Evolutionary conservation across 2,888 invertebrate species (phyloP), one percentile per base, ranked within the genome.

Genomic region (Schizotus pectinicornis): DNA sequence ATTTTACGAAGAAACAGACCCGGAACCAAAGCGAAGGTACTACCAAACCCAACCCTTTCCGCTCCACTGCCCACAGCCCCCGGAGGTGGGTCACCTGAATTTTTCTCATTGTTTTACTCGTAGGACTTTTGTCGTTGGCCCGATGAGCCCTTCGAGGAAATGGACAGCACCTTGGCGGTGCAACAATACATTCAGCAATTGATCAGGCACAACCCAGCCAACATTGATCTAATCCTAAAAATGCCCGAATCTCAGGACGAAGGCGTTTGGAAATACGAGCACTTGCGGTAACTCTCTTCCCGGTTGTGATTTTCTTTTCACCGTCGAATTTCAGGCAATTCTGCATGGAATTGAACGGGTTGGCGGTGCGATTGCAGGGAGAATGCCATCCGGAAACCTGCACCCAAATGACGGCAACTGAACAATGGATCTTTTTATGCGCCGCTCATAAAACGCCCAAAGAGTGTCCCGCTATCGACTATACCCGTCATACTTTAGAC

Each of bases 181-280:
- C 99, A 98, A 77, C 98, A 98, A 78, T 98, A 94, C 77, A 98
- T 99, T 75, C 99, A 99, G 80, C 98, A 99, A 82, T 89, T 95
- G 67, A 98, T 99, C 69, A 86, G 95, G 67, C 88, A 90, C 63
- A 95, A 98, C 80, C 94, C 95, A 22, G 88, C 92, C 7, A 94
- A 96, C 82, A 91, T 98, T 58, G 97, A 97, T 73, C 85, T 92
- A 56, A 98, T 99, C 74, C 82, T 99, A 46, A 94, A 91, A 72
- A 95, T 98, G 84, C 99, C 99, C 1, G 97, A 98, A 70, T 91
- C 93, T 12, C 97, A 98, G 81, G 98, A 98, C 77, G 97, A 98
- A 80, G 98, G 98, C 35, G 98, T 99, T 45, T 99, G 99, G 99
- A 99, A 99, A 82, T 99, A 99, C 79, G 99, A 99, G 82, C 99